Evolutionary conservation across 2,113 vertebrate genomes (phyloP).

Genomic region (Sakesphorus luctuosus): DNA sequence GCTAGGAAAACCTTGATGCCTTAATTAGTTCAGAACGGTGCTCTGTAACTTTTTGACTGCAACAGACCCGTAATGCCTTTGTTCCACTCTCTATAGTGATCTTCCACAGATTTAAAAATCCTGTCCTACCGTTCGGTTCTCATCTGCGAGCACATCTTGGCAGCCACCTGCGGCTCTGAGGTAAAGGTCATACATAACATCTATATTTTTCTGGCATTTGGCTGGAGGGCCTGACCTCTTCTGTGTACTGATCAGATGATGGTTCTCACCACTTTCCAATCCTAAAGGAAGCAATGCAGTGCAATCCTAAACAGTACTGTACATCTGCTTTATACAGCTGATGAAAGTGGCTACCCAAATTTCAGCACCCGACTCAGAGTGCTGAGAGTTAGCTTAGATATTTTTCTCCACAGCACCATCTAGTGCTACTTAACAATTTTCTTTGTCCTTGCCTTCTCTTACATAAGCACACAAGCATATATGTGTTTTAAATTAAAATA

Average conservation of each 20-base stretch:
- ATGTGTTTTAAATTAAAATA: not conserved
- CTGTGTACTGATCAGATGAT: not conserved
- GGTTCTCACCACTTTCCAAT: not conserved
- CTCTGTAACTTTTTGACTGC: not conserved
- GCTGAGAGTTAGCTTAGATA: not conserved
- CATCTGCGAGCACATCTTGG: not conserved
- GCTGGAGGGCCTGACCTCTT: not conserved
- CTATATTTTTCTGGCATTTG: not conserved
- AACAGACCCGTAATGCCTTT: not conserved
- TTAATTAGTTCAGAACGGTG: not conserved
- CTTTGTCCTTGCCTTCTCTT: not conserved
- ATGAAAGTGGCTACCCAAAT: not conserved
- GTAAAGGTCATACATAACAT: not conserved
- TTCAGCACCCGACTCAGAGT: not conserved
- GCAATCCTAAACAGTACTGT: not conserved
- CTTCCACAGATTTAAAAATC: not conserved
- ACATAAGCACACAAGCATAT: not conserved
- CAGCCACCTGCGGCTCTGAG: not conserved
- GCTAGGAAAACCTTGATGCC: not conserved
- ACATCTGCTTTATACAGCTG: not conserved
- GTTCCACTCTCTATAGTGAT: accelerated
- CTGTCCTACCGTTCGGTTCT: not conserved
- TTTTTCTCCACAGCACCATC: slow-evolving; percentile 68
- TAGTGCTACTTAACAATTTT: slow-evolving; percentile 22
- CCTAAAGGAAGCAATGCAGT: not conserved